Evolutionary conservation across 2,113 vertebrate genomes (phyloP).

Genomic region (Rhegmatorhina hoffmannsi): DNA sequence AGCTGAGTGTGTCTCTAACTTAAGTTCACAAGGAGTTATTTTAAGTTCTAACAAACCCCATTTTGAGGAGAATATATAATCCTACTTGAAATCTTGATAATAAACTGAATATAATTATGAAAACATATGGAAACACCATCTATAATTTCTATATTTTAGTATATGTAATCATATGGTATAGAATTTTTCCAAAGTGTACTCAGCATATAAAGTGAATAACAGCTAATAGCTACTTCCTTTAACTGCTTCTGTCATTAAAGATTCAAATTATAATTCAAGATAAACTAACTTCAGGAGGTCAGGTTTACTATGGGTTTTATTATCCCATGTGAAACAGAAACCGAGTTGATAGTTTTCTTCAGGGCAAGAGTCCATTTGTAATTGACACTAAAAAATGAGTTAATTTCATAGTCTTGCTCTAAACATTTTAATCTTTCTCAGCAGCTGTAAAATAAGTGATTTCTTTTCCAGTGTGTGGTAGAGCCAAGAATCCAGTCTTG

Average conservation of each 20-base stretch:
- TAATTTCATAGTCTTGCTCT: constrained; percentile 21
- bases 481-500: not conserved
- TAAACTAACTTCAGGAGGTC: constrained; percentile 60
- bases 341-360: constrained; percentile 19
- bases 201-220: not conserved
- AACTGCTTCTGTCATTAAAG: constrained; percentile 30
- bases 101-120: constrained; percentile 23
- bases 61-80: constrained; percentile 33
- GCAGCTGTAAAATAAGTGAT: not conserved
- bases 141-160: constrained; percentile 26
- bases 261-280: constrained; percentile 55
- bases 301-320: constrained; percentile 25
- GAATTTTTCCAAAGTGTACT: constrained; percentile 4
- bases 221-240: constrained; percentile 46
- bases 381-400: not conserved
- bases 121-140: not conserved
- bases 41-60: constrained; percentile 56
- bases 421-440: constrained; percentile 22
- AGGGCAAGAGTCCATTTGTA: not conserved
- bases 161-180: not conserved
- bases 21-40: constrained; percentile 42
- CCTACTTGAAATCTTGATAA: constrained; percentile 48
- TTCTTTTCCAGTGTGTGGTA: not conserved
- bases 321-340: constrained; percentile 10
- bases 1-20: constrained; percentile 2